These are phyloP conservation scores for Sander lucioperca DNA, from an alignment of 2,113 vertebrate species.

Conservation along the genomic window DNA sequence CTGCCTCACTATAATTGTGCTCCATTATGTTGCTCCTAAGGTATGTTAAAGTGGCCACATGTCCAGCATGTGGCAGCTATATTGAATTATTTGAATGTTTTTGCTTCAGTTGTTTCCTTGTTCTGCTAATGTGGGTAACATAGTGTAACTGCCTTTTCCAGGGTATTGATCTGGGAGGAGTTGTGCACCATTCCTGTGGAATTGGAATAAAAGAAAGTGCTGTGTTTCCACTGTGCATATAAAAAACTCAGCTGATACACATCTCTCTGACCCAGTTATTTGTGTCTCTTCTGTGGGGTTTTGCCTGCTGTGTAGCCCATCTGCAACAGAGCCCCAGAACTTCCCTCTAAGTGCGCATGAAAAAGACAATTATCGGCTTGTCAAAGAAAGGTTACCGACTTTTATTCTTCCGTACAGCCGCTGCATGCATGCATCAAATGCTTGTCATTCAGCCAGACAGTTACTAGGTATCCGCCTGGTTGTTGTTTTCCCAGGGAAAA, in stretches of 20 bases:
- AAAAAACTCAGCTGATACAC: constrained; percentile 17
- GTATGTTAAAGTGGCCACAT: constrained; percentile 49
- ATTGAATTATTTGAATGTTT: constrained; percentile 47
- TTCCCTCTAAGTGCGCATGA: neutral
- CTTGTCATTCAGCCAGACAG: constrained; percentile 18
- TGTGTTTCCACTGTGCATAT: constrained; percentile 16
- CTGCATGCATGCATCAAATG: constrained; percentile 13
- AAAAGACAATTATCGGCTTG: constrained; percentile 20
- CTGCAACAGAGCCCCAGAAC: constrained; percentile 12
- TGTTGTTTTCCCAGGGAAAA: constrained; percentile 40
- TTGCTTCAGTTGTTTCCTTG: constrained; percentile 41
- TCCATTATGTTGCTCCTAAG: constrained; percentile 38
- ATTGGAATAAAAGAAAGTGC: neutral
- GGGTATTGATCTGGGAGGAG: constrained; percentile 40
- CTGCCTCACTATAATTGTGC: constrained; percentile 10
- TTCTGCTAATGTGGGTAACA: constrained; percentile 2
- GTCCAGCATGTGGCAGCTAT: constrained; percentile 39
- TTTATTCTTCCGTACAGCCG: neutral
- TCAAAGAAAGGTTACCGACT: constrained; percentile 33
- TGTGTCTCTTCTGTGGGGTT: constrained; percentile 11
- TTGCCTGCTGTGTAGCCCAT: constrained; percentile 4
- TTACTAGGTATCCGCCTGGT: constrained; percentile 10
- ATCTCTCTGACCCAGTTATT: constrained; percentile 22
- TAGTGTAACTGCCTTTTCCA: constrained; percentile 17
- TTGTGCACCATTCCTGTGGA: neutral